A percentile compares a stretch with the other conserved stretches of the same genome.
phyloP scores from a whole-genome alignment of 2,113 vertebrate species.

The Corythoichthys haematopterus region DNA sequence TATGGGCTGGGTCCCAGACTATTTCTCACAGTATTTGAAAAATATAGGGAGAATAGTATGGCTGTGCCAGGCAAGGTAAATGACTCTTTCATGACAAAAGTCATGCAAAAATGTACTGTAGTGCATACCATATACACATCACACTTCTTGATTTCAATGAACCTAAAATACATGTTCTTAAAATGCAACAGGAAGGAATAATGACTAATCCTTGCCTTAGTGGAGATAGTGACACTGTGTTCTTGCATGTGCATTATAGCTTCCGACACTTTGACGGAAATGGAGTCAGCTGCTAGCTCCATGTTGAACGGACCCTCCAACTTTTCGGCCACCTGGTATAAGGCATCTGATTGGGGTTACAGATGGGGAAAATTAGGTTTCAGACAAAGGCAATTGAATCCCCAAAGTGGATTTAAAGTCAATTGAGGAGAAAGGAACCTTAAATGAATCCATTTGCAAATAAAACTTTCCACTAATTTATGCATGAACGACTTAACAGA shows the following conservation, averaged over 20 bases:
- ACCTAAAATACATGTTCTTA: too few species aligned
- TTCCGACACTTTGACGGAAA: slow-evolving; percentile 84
- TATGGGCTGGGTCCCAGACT: too few species aligned
- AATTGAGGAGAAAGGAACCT: neutral
- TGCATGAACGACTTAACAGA: too few species aligned
- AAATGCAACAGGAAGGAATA: too few species aligned
- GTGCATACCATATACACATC: too few species aligned
- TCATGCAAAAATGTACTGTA: too few species aligned
- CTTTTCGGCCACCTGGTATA: slow-evolving; percentile 80
- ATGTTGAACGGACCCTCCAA: slow-evolving; percentile 83
- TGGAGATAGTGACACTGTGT: slow-evolving; percentile 78
- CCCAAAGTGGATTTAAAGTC: neutral
- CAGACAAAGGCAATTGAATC: neutral
- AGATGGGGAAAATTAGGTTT: neutral
- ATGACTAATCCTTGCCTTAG: slow-evolving; percentile 70
- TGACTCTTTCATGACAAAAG: too few species aligned
- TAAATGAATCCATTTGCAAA: neutral
- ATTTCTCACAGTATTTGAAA: too few species aligned
- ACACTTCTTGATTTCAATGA: too few species aligned
- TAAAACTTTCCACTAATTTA: neutral
- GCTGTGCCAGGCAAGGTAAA: too few species aligned
- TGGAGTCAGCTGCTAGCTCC: slow-evolving; percentile 80
- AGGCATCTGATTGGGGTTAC: slow-evolving; percentile 65
- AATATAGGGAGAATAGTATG: too few species aligned
- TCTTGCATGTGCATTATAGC: slow-evolving; percentile 86